Base-by-base conservation (phyloP, 2,113 vertebrate genomes). In the Trichechus manatus region DNA sequence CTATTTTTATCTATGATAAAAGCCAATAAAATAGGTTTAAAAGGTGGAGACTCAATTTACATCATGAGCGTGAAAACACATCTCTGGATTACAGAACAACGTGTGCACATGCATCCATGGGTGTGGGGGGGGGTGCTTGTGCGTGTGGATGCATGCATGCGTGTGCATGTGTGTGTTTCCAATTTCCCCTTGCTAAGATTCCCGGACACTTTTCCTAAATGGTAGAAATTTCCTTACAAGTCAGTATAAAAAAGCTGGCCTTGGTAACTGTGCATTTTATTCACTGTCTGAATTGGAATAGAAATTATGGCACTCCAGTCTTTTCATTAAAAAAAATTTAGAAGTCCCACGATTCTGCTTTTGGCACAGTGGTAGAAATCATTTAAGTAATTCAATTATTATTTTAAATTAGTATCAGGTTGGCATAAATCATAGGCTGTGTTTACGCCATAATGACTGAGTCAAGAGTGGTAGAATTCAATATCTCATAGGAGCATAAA, bases 181-280 rank as follows among this genome's bases (percentile, higher is more conserved):
- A 82, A 53, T 31, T 92, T 95, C 1, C 9, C 11, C 39, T 53
- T 29, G 95, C 92, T 84, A 95, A 97, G 92, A 92, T 82, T 88
- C 6, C 81, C 72, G 9, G 2, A 39, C 3, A 85, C 0, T 66
- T 96, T 96, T 96, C 56, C 72, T 68, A 15, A 7, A 85, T 98
- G 89, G 95, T 33, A 50, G 27, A 94, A 64, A 94, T 94, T 31
- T 50, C 88, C 96, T 92, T 97, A 87, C 96, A 98, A 89, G 59
- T 97, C 87, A 87, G 10, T 93, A 92, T 47, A 83, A 81, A 91
- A 87, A 97, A 96, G 31, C 89, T 93, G 36, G 64, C 36, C 17
- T 68, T 92, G 50, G 70, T 59, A 96, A 79, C 14, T 70, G 13
- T 82, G 70, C 75, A 17, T 4, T 89, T 33, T 66, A 94, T 85